Percentiles rank a stretch among this genome's conserved stretches.
Evolutionary conservation across 1,140 invertebrate species (phyloP).

Genomic region (Ptiloglossa arizonensis): DNA sequence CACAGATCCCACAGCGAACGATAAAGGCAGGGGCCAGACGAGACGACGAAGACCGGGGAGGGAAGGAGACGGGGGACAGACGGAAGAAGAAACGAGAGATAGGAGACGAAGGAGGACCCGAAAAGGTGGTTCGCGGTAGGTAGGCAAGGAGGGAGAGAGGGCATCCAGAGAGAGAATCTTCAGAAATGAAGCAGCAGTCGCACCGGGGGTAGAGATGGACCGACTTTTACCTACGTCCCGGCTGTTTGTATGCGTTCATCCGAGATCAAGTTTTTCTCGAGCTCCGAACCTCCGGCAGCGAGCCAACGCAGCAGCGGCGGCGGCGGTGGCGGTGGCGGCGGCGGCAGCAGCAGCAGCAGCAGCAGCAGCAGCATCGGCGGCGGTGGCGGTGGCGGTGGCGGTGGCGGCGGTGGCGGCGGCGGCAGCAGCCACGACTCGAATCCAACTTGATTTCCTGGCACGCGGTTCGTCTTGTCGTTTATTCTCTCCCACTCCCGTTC

Average conservation of each 20-base stretch:
- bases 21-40: constrained; percentile 37
- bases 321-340: constrained; percentile 3
- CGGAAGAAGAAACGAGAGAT: constrained; percentile 33
- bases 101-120: constrained; percentile 32
- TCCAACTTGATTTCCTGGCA: constrained; percentile 79
- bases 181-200: constrained; percentile 57
- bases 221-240: constrained; percentile 62
- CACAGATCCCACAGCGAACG: constrained; percentile 65
- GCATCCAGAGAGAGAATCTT: constrained; percentile 55
- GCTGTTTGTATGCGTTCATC: constrained; percentile 66
- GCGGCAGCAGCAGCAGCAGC: constrained; percentile 6
- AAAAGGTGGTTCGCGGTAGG: neutral
- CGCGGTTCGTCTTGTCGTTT: constrained; percentile 74
- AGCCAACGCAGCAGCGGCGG: too few species aligned
- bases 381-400: neutral
- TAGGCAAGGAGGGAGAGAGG: neutral
- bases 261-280: constrained; percentile 79
- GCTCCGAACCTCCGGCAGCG: constrained; percentile 72
- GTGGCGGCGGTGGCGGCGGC: constrained; percentile 1
- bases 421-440: constrained; percentile 67
- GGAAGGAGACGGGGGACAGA: constrained; percentile 15
- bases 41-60: constrained; percentile 5
- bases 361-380: too few species aligned
- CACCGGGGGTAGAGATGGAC: constrained; percentile 61
- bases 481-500: constrained; percentile 51